Evolutionary conservation across 2,113 vertebrate genomes (phyloP), one percentile per base, ranked within the genome.

Genomic region (Oryzias javanicus): DNA sequence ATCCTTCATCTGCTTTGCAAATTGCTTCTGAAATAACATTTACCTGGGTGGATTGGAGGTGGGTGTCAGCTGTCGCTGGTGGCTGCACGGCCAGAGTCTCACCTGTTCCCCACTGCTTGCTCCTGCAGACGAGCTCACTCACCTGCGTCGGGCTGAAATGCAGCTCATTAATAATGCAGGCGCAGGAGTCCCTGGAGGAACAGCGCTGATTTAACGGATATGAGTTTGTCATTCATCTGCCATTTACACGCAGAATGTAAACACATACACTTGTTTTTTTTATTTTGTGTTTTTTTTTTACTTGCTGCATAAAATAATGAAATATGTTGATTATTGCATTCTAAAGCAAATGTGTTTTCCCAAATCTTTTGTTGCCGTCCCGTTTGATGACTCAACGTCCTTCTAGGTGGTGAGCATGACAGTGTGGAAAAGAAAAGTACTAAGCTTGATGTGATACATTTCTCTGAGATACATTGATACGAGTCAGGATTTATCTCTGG

Each of bases 141-240:
- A 72, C 58, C 70, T 62, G 60, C 18, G 1, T 53, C 73, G 55
- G 44, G 29, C 46, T n/a, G 29, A 64, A 55, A 64, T 49, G 48
- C 55, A 35, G 51, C 10, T 0, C 49, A 82, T 82, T 76, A 82
- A 80, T 76, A 74, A 72, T 80, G 64, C 12, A 62, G 49, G 19
- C 2, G 16, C 46, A 55, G 48, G 29, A 5, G 29, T 74, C 47
- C 71, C 67, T 18, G 0, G 16, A 51, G 66, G 51, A 67, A 64
- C 18, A 8, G 17, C 6, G 8, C 2, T 42, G 63, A 76, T 70
- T 72, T 66, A 71, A 64, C 51, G 69, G 60, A 66, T 60, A 67
- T 62, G 18, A 61, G 48, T 7, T 49, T n/a, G 49, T 72, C 22
- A 19, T 29, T 69, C n/a, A 1, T 10, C 35, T 35, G 35, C 44